A percentile compares a stretch with the other conserved stretches of the same genome.
These are phyloP conservation scores for Indicator maculatus DNA, from an alignment of 2,113 vertebrate genomes.

Conservation along the genomic window DNA sequence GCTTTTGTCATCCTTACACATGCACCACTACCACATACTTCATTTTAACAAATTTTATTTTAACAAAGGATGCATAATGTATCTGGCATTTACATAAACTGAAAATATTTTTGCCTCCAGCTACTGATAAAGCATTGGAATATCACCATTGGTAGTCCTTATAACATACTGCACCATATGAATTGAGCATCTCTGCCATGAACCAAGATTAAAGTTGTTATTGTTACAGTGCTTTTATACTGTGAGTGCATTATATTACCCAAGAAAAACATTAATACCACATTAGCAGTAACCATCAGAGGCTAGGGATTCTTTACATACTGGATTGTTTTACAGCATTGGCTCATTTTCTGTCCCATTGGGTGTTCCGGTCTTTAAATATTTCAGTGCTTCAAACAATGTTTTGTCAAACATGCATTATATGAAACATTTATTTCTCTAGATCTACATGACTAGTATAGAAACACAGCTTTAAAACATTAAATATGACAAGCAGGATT, in stretches of 20 bases:
- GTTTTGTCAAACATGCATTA: slow-evolving; percentile 15
- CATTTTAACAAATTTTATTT: neutral
- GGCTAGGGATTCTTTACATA: slow-evolving; percentile 27
- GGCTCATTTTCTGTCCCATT: slow-evolving; percentile 42
- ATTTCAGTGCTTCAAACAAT: slow-evolving; percentile 35
- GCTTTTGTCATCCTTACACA: neutral
- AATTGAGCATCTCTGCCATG: slow-evolving; percentile 14
- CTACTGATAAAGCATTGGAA: neutral
- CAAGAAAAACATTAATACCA: slow-evolving; percentile 47
- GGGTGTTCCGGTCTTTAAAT: slow-evolving; percentile 35
- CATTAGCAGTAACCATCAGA: slow-evolving; percentile 45
- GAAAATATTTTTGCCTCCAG: neutral
- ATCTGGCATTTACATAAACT: neutral
- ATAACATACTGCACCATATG: neutral
- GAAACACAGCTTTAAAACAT: slow-evolving; percentile 7
- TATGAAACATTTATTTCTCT: neutral
- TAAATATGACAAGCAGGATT: neutral
- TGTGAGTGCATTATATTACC: slow-evolving; percentile 47
- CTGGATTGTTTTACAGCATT: slow-evolving; percentile 1
- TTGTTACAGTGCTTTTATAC: slow-evolving; percentile 43
- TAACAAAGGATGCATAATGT: neutral
- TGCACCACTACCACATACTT: neutral
- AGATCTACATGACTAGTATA: neutral
- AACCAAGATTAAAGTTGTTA: slow-evolving; percentile 39
- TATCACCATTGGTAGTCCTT: neutral